Base-by-base conservation (phyloP, 2,113 vertebrate genomes). In the Dipodomys merriami region DNA sequence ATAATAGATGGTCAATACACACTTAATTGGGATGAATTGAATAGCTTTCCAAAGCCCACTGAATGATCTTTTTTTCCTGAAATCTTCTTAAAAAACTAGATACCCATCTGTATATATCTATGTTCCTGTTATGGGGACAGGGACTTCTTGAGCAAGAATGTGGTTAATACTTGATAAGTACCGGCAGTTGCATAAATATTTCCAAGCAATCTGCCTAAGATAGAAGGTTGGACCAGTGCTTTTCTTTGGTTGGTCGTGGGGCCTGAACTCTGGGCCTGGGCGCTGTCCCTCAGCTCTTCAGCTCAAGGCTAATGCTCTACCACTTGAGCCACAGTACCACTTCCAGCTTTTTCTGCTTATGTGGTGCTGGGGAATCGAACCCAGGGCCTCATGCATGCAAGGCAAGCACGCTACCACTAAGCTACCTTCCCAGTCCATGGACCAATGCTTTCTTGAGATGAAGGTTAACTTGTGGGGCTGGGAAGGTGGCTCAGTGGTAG, bases 131-230 rank as follows among this genome's bases (percentile, higher is more conserved):
- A 18, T 30, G 49, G 49, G 86, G n/a, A 81, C 4, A 27, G 35
- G 65, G 30, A 1, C 44, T 93, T 9, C 64, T 80, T 76, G 29
- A 27, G 71, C 62, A 76, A 62, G 44, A 83, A 44, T 60, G 25
- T 57, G 46, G 44, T 57, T 57, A 64, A 69, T 71, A 57, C 68
- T 73, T 88, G 19, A 73, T 62, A 67, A 87, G n/a, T 60, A 65
- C 57, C 86, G 30, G 77, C 85, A 44, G 49, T 27, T 69, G n/a
- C 69, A 27, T 33, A 53, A 81, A 27, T 74, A 57, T 86, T 91
- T 92, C n/a, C 62, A 64, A 73, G 16, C 29, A 82, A 4, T 91
- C 71, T 94, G 65, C 74, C 88, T 27, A 76, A 65, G 82, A 65
- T 11, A 53, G 60, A 77, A 44, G 22, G 8, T 13, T 73, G 13